Base-by-base conservation (phyloP, 2,797 vertebrate genomes). In the Babyrousa celebensis region DNA sequence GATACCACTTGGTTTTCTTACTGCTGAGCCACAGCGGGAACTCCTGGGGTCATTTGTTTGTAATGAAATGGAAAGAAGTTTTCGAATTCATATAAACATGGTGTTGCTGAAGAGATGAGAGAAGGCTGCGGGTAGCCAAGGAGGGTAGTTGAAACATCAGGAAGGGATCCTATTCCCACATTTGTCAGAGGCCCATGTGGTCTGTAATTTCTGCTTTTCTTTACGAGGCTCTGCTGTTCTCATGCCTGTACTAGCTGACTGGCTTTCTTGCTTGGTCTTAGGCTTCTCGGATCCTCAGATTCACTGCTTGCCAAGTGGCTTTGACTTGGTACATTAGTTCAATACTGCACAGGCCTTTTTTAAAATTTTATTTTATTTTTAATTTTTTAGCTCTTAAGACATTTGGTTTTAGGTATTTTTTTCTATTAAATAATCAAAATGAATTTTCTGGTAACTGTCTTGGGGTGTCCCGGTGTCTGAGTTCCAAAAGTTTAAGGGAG, bases 121-220 rank as follows among this genome's bases (percentile, higher is more conserved):
- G 62, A 32, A 23, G 4, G 20, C 23, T 1, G 0, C 0, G 5
- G 18, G 3, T 27, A 54, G 58, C 16, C 27, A 36, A 29, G 15
- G 84, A 12, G 5, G 6, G 43, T 16, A 56, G 16, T 23, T 5
- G 78, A 58, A 63, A 54, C 52, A 7, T 56, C 32, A 29, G 68
- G 32, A 65, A 20, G n/a, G 36, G 21, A 4, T 0, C 2, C 29
- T 0, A 0, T n/a, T 6, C 43, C 12, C 12, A n/a, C 2, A 0
- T 25, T n/a, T 75, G 62, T 88, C 27, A 67, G 36, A 52, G 48
- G 29, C 11, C 74, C 21, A 1, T 1, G 0, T 6, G n/a, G 16
- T 25, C 54, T 79, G 58, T 63, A 1, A 23, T 4, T 84, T 72
- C 79, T 71, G 40, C 43, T 79, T 70, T 70, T 48, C 48, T 89